These are phyloP conservation scores for Clavelina lepadiformis DNA, from an alignment of 23 tunicate species.

Conservation along the genomic window DNA sequence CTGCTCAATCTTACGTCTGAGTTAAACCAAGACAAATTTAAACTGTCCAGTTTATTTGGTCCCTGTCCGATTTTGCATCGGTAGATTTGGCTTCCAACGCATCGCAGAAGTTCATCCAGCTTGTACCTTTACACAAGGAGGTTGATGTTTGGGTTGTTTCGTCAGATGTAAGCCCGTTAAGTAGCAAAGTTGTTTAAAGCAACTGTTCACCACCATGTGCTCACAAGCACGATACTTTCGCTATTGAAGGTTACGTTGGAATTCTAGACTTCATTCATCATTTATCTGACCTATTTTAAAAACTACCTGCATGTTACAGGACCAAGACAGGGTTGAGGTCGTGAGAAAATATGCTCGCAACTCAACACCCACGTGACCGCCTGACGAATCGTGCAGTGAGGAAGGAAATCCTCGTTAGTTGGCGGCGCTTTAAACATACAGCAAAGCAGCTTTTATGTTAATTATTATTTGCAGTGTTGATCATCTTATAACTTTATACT, in stretches of 20 bases:
- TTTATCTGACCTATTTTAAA: no score
- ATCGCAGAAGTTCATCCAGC: conserved; percentile 12
- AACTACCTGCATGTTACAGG: conserved; percentile 22
- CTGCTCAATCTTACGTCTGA: conserved; percentile 18
- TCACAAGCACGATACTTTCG: neutral
- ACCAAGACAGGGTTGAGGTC: conserved; percentile 3
- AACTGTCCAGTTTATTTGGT: conserved; percentile 7
- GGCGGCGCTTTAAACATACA: no score
- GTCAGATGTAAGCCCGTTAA: neutral
- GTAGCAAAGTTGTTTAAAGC: neutral
- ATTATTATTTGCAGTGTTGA: no score
- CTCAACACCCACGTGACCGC: conserved; percentile 8
- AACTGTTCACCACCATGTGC: neutral
- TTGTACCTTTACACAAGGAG: neutral
- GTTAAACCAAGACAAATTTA: conserved; percentile 2
- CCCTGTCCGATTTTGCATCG: conserved; percentile 27
- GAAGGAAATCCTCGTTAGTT: conserved; percentile 13
- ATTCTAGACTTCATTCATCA: no score
- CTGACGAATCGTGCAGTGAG: conserved; percentile 14
- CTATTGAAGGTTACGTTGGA: neutral
- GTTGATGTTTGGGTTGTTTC: neutral
- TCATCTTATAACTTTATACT: no score
- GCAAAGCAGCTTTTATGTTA: no score
- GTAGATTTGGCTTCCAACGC: conserved; percentile 20
- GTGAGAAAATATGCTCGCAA: conserved; percentile 10